A percentile compares a stretch with the other conserved stretches of the same genome.
phyloP scores from a whole-genome alignment of 2,113 vertebrate species.

The Macaca mulatta region DNA sequence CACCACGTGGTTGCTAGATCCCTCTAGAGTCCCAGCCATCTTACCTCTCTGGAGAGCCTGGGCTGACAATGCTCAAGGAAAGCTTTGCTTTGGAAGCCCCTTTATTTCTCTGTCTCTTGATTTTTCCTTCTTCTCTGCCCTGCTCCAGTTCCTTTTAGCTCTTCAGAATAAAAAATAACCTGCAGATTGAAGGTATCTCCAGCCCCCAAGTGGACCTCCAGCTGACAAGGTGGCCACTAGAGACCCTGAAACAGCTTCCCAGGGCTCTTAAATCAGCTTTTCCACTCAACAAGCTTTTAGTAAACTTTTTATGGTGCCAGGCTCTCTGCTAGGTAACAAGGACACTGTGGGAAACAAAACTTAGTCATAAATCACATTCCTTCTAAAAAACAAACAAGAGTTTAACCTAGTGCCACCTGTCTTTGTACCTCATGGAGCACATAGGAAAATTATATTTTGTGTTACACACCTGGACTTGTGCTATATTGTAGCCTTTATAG shows the following conservation, averaged over 20 bases:
- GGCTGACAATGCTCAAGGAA: neutral
- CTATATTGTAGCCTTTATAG: neutral
- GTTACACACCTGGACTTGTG: neutral
- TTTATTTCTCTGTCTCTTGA: neutral
- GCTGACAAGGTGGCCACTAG: neutral
- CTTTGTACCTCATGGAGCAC: neutral
- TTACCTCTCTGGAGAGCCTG: neutral
- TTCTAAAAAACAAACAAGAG: neutral
- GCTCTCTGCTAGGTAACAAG: neutral
- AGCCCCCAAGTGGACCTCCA: neutral
- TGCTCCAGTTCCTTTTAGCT: neutral
- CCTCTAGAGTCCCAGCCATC: neutral
- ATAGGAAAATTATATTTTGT: neutral
- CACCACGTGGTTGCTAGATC: neutral
- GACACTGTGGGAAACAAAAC: neutral
- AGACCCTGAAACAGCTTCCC: neutral
- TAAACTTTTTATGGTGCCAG: neutral
- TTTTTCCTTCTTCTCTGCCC: neutral
- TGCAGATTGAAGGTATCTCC: neutral
- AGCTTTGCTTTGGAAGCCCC: neutral
- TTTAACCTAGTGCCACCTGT: neutral
- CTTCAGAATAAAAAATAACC: neutral
- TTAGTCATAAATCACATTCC: neutral
- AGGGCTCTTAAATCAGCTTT: neutral
- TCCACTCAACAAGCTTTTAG: neutral